Evolutionary conservation across 2,113 vertebrate species (phyloP).

Genomic region (Callocephalon fimbriatum): DNA sequence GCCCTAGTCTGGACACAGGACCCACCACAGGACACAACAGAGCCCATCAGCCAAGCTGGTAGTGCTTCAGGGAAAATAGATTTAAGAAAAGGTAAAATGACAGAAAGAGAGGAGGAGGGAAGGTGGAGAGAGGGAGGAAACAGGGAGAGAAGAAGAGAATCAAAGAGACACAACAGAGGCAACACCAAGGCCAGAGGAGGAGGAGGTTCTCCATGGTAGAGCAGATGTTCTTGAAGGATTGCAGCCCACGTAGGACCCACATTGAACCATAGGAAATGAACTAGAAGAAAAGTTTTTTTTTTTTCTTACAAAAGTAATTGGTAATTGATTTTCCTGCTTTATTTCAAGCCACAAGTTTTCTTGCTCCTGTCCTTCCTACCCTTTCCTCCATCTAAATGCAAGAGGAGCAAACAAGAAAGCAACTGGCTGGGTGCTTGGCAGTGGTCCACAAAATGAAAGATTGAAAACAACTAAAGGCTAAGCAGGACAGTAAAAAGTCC

Average conservation of each 20-base stretch:
- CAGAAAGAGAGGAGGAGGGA: neutral
- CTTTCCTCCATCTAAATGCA: neutral
- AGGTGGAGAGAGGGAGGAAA: neutral
- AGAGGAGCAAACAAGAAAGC: neutral
- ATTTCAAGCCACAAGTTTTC: neutral
- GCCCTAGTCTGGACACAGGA: accelerated
- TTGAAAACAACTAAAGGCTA: neutral
- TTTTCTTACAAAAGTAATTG: neutral
- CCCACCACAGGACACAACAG: neutral
- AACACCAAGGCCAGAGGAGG: neutral
- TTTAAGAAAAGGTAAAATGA: neutral
- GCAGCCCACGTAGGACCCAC: neutral
- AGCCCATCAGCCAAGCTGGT: neutral
- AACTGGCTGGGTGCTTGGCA: neutral
- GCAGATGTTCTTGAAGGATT: neutral
- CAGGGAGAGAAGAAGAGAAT: neutral
- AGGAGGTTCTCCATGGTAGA: neutral
- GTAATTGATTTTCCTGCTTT: neutral
- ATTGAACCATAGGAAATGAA: neutral
- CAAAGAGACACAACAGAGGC: neutral
- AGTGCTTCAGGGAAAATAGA: neutral
- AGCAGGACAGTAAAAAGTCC: neutral
- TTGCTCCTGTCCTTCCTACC: neutral
- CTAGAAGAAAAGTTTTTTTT: neutral
- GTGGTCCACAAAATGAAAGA: neutral